Base-by-base conservation (phyloP, 35 echinoderm and acorn worm species). In the Antedon bifida region DNA sequence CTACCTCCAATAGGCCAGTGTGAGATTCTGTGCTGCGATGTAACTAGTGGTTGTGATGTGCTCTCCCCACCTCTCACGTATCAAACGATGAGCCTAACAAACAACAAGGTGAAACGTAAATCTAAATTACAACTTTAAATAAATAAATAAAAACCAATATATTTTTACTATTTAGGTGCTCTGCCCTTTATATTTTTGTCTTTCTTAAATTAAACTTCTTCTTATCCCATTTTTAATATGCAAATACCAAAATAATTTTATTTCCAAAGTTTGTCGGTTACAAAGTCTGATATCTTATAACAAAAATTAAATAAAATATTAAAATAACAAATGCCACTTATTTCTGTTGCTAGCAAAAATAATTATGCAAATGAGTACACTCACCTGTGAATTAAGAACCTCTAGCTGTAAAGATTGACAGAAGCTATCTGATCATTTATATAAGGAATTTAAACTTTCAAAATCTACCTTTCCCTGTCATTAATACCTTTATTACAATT, bases 391-490 rank as follows among this genome's bases (percentile, higher is more conserved):
- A 56, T 97, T 81, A 12, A 97, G 88, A 0, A 97, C 94, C 79
- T 97, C 94, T 19, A 97, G 82, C 87, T 97, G 94, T 35, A 97
- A 44, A 4, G 94, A 97, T 36, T 97, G 94, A 55, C 94, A 97
- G 75, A 97, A 97, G 10, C 84, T 92, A 75, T 97, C 94, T 97
- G 81, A 34, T 14, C 30, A 79, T 14, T n/a, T 17, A 39, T 46
- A 83, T 89, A 86, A 93, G 84, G 88, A 46, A 85, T 45, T 16
- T 23, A 79, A 80, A 35, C 38, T 82, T 23, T 32, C 21, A 90
- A 29, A 30, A 77, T 42, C 26, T 31, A 26, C 34, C 19, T 35
- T 0, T 29, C 31, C 10, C 30, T 78, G 3, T 36, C 21, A n/a
- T 10, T 26, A 17, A 77, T 39, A 83, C 5, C 17, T 9, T n/a